Conservation (phyloP, 1,140 invertebrate species). For the Cyclina sinensis region DNA sequence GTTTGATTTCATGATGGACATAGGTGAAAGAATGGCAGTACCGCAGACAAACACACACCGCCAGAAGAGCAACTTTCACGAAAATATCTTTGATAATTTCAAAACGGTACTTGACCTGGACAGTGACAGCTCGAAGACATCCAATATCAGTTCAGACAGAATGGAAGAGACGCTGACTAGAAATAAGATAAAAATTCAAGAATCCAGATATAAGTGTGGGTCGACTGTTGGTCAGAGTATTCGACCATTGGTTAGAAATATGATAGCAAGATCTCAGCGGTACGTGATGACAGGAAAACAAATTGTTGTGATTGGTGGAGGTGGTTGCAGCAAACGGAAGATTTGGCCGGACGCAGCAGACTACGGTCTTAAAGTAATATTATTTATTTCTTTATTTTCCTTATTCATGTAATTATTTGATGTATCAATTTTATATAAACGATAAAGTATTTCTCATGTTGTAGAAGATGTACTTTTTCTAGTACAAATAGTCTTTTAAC, state of each 20-base stretch:
- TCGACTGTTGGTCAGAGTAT: constrained; percentile 65
- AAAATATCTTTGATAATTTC: no score
- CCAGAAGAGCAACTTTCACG: no score
- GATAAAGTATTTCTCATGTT: no score
- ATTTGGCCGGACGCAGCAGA: constrained; percentile 65
- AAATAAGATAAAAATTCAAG: not conserved
- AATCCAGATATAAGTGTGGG: not conserved
- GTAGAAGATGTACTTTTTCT: no score
- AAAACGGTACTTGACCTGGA: no score
- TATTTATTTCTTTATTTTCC: not conserved
- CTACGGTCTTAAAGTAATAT: constrained; percentile 73
- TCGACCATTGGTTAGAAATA: constrained; percentile 63
- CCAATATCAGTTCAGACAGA: no score
- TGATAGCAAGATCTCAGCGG: constrained; percentile 66
- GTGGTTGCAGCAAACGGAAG: constrained; percentile 67
- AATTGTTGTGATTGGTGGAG: constrained; percentile 72
- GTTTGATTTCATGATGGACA: constrained; percentile 64
- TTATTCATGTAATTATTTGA: no score
- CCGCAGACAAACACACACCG: not conserved
- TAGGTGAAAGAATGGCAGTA: not conserved
- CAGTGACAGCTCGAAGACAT: no score
- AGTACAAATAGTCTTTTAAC: no score
- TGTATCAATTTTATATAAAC: no score
- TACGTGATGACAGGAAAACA: constrained; percentile 66
- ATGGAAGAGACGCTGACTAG: no score